These are phyloP conservation scores for Rana temporaria DNA, from an alignment of 2,113 vertebrate genomes.

Conservation along the genomic window DNA sequence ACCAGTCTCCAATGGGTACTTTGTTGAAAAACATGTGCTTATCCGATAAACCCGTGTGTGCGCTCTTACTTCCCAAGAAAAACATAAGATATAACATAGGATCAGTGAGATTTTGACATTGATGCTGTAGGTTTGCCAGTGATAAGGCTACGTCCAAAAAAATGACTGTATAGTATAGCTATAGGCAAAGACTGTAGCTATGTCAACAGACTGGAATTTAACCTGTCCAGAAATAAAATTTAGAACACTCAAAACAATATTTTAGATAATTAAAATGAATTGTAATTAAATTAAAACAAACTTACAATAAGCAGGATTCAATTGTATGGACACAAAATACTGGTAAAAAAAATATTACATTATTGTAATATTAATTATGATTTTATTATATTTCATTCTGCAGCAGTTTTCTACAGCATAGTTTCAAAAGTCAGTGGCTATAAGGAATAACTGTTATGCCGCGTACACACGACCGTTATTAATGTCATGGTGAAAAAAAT, in stretches of 20 bases:
- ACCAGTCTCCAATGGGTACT: slow-evolving; percentile 14
- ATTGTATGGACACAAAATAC: too few species aligned
- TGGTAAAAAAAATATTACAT: too few species aligned
- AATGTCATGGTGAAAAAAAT: too few species aligned
- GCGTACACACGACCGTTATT: too few species aligned
- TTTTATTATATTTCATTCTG: too few species aligned
- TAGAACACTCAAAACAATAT: neutral
- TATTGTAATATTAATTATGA: too few species aligned
- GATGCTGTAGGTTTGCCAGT: slow-evolving; percentile 16
- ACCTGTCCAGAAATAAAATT: neutral
- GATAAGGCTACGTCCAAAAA: neutral
- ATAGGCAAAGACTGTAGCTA: neutral
- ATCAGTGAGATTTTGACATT: slow-evolving; percentile 16
- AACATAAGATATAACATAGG: slow-evolving; percentile 30
- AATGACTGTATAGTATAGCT: neutral
- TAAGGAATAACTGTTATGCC: too few species aligned
- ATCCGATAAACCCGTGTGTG: slow-evolving; percentile 28
- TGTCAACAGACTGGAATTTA: slow-evolving; percentile 5
- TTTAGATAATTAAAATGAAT: neutral
- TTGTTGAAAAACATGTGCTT: slow-evolving; percentile 3
- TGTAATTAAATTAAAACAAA: neutral
- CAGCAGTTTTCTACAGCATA: too few species aligned
- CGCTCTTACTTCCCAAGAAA: slow-evolving; percentile 26
- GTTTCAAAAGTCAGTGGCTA: too few species aligned
- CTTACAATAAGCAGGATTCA: too few species aligned